Evolutionary conservation across 2,113 vertebrate genomes (phyloP).

Genomic region (Bostrychus sinensis): DNA sequence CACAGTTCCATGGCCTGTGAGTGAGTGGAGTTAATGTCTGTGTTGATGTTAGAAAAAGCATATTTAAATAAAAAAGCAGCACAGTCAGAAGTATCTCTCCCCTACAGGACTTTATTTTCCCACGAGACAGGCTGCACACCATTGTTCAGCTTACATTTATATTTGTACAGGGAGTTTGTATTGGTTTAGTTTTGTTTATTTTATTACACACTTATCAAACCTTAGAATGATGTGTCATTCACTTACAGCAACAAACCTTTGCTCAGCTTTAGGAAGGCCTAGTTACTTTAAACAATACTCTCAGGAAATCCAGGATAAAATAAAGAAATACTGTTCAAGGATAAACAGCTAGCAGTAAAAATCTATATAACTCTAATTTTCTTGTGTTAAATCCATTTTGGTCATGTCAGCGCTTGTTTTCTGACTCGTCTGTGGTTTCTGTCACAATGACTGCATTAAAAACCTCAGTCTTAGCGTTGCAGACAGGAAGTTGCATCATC

Average conservation of each 20-base stretch:
- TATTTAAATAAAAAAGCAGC: no score
- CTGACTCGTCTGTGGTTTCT: background rate
- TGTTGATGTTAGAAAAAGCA: no score
- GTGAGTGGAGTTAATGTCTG: no score
- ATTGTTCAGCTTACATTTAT: background rate
- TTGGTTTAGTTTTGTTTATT: constrained; percentile 12
- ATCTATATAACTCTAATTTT: no score
- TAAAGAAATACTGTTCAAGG: no score
- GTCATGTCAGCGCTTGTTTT: background rate
- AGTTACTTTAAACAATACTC: no score
- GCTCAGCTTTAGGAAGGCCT: no score
- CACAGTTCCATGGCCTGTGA: no score
- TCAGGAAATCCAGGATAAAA: no score
- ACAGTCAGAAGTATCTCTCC: background rate
- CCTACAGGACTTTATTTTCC: background rate
- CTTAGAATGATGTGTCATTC: background rate
- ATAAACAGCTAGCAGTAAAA: no score
- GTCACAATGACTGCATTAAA: background rate
- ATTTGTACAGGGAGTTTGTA: constrained; percentile 59
- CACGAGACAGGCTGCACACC: background rate
- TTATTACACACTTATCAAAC: no score
- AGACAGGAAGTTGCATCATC: background rate
- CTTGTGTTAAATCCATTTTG: background rate
- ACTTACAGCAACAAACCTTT: background rate
- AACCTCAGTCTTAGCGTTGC: background rate